phyloP scores from a whole-genome alignment of 1,140 invertebrate species.

The Hylaeus volcanicus region DNA sequence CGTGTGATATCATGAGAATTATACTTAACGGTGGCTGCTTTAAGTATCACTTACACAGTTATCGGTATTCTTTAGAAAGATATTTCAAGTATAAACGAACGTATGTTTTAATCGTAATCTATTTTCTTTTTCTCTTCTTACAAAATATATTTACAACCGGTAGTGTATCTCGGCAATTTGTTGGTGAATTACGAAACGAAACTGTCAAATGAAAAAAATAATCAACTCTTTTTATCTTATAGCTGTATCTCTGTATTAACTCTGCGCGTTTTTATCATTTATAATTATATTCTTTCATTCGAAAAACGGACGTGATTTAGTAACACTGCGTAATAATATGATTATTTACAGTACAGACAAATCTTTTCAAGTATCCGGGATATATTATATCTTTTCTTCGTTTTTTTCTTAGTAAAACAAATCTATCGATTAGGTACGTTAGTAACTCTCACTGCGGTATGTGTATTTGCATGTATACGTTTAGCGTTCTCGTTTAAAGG shows the following conservation, averaged over 20 bases:
- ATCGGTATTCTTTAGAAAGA: conserved; percentile 29
- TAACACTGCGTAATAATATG: conserved; percentile 16
- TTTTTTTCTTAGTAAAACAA: neutral
- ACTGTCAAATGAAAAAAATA: conserved; percentile 32
- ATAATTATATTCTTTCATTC: conserved; percentile 2
- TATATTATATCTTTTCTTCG: neutral
- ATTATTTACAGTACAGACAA: conserved; percentile 16
- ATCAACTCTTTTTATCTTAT: conserved; percentile 13
- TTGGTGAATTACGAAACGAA: conserved; percentile 27
- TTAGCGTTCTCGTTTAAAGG: conserved; percentile 25
- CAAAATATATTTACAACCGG: conserved; percentile 53
- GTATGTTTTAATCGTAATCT: conserved; percentile 16
- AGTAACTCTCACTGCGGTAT: conserved; percentile 12
- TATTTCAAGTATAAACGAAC: conserved; percentile 47
- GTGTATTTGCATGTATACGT: neutral
- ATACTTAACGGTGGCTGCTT: conserved; percentile 40
- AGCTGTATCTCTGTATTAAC: neutral
- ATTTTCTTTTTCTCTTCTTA: conserved; percentile 32
- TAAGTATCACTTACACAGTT: conserved; percentile 22
- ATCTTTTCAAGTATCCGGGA: conserved; percentile 13
- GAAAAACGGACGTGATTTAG: conserved; percentile 31
- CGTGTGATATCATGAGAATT: conserved; percentile 37
- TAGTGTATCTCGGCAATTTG: conserved; percentile 20
- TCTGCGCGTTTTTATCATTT: conserved; percentile 1
- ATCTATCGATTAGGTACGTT: conserved; percentile 37